Evolutionary conservation across 1,140 invertebrate genomes (phyloP).

Genomic region (Brachionus plicatilis): DNA sequence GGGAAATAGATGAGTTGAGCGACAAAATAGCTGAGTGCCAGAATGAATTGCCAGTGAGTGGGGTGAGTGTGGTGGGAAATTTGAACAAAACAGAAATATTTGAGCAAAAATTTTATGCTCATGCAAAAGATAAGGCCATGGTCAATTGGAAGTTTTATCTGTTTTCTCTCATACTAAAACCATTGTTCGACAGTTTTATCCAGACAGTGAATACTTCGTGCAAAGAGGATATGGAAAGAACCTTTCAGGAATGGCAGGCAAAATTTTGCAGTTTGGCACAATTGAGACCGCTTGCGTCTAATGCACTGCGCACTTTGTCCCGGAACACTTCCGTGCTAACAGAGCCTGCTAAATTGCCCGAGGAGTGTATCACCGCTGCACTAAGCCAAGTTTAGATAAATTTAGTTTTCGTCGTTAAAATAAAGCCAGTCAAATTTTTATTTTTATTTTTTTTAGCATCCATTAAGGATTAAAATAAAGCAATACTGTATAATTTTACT

Average conservation of each 20-base stretch:
- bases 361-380: conserved; percentile 64
- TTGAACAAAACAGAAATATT: conserved; percentile 68
- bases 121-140: conserved; percentile 74
- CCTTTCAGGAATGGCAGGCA: conserved; percentile 84
- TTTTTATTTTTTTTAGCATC: not conserved
- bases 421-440: conserved; percentile 2
- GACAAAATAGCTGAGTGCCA: conserved; percentile 67
- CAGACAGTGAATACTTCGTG: conserved; percentile 81
- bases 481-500: not conserved
- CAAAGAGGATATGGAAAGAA: conserved; percentile 82
- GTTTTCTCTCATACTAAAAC: conserved; percentile 74
- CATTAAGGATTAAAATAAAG: not conserved
- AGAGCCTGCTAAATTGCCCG: conserved; percentile 75
- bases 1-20: conserved; percentile 75
- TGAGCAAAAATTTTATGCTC: conserved; percentile 87
- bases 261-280: conserved; percentile 87
- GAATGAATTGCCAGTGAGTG: conserved; percentile 85
- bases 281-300: conserved; percentile 83
- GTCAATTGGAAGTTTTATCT: conserved; percentile 93
- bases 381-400: conserved; percentile 6
- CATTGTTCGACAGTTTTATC: conserved; percentile 80
- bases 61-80: conserved; percentile 76
- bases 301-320: conserved; percentile 79
- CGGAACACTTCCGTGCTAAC: conserved; percentile 86
- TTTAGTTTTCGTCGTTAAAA: not conserved